phyloP scores from a whole-genome alignment of 2,113 vertebrate genomes.

The Indicator maculatus region DNA sequence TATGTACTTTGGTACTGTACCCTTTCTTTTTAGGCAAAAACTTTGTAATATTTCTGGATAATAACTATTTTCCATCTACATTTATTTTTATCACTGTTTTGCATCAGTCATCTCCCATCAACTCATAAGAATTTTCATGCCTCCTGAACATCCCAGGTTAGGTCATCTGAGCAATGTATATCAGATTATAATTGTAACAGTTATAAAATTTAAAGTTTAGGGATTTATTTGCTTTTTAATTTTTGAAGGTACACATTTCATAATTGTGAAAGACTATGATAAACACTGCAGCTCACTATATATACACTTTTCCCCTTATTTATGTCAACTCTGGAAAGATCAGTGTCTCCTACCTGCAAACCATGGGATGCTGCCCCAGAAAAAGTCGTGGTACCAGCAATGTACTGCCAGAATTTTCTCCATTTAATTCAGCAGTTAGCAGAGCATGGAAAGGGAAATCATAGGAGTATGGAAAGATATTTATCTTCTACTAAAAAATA shows the following conservation, averaged over 20 bases:
- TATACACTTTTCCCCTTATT: constrained; percentile 48
- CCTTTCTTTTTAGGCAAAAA: not conserved
- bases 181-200: not conserved
- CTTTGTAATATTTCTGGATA: not conserved
- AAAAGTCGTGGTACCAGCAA: constrained; percentile 40
- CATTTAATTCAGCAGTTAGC: constrained; percentile 54
- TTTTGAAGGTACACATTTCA: constrained; percentile 18
- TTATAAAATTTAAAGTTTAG: constrained; percentile 25
- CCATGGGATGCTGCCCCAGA: constrained; percentile 11
- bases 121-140: not conserved
- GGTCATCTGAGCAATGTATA: not conserved
- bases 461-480: not conserved
- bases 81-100: not conserved
- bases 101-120: not conserved
- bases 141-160: not conserved
- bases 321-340: constrained; percentile 30
- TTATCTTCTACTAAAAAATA: constrained; percentile 28
- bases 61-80: not conserved
- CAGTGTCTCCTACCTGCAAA: not conserved
- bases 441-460: constrained; percentile 17
- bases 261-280: constrained; percentile 41
- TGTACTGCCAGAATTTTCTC: constrained; percentile 10
- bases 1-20: not conserved
- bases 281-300: constrained; percentile 34
- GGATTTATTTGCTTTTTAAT: not conserved